These are phyloP conservation scores for Gobiocypris rarus DNA, from an alignment of 2,113 vertebrate species.

Conservation along the genomic window DNA sequence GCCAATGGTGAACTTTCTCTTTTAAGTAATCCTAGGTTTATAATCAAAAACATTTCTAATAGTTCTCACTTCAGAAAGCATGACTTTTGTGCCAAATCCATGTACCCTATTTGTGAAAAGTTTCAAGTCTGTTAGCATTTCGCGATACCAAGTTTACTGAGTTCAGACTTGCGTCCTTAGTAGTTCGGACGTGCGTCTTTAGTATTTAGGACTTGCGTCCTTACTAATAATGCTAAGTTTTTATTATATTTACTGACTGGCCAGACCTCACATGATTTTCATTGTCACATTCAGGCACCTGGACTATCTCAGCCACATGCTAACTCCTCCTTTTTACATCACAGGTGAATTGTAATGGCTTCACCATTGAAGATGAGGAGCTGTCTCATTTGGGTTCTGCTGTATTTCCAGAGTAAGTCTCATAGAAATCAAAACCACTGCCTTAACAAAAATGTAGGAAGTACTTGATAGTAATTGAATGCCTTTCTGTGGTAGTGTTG, in stretches of 20 bases:
- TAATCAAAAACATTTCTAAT: no score
- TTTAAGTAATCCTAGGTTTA: no score
- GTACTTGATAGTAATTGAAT: background rate
- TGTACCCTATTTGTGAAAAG: no score
- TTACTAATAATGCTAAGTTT: background rate
- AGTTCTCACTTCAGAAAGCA: no score
- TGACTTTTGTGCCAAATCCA: no score
- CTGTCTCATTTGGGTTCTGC: slow-evolving; percentile 97
- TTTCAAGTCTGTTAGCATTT: no score
- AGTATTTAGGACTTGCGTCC: no score
- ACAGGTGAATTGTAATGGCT: slow-evolving; percentile 98
- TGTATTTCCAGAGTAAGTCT: slow-evolving; percentile 91
- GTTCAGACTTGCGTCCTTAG: no score
- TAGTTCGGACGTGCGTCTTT: no score
- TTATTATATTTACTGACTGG: background rate
- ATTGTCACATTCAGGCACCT: background rate
- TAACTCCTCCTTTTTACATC: background rate
- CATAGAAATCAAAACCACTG: background rate
- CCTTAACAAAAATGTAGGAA: background rate
- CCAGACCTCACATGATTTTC: background rate
- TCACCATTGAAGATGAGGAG: slow-evolving; percentile 98
- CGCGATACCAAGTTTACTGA: no score
- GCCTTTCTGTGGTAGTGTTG: slow-evolving; percentile 78
- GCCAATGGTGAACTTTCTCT: no score
- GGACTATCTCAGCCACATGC: background rate